Evolutionary conservation across 1,140 invertebrate genomes (phyloP), one percentile per base, ranked within the genome.

Genomic region (Scaptomyza graminum): DNA sequence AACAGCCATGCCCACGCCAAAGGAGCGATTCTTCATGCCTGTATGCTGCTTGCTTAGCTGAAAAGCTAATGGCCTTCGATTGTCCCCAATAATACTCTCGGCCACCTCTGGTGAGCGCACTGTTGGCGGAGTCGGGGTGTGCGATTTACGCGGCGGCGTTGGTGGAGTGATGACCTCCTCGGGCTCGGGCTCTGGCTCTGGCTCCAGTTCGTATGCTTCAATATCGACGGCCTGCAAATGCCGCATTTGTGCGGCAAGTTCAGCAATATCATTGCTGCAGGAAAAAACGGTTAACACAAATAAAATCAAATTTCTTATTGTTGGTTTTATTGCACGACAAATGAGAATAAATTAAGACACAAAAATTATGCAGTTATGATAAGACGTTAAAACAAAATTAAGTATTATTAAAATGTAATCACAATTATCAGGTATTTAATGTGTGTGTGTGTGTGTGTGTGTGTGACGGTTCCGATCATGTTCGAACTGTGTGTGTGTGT

Each of bases 1-100:
- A 0, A 92, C 91, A 7, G 90, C 90, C 60, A 83, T 82, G 25
- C 90, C 90, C 7, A 92, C 90, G 49, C 89, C 90, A 63, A 73
- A 91, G 5, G 91, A 92, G 34, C 90, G 75, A 57, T 92, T 92
- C 67, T 92, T 92, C 79, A 91, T 84, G 54, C 91, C 91, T 2
- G 91, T 92, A 44, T 91, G 90, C 61, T 91, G 90, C 66, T 92
- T 92, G 67, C 90, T 90, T 44, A 91, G 69, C 34, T 91, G 85
- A 11, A 91, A 91, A n/a, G 79, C 72, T 5, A 72, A 67, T 5
- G 85, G 62, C 61, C 61, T 70, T 0, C 81, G 80, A 69, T 82
- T 89, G 16, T 84, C 80, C 1, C 79, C 84, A 22, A 88, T 79
- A 51, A 89, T 84, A 60, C 84, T 88, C 56, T 88, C 83, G 22